Base-by-base conservation (phyloP, 1,140 invertebrate species). In the Neodiprion virginianus region DNA sequence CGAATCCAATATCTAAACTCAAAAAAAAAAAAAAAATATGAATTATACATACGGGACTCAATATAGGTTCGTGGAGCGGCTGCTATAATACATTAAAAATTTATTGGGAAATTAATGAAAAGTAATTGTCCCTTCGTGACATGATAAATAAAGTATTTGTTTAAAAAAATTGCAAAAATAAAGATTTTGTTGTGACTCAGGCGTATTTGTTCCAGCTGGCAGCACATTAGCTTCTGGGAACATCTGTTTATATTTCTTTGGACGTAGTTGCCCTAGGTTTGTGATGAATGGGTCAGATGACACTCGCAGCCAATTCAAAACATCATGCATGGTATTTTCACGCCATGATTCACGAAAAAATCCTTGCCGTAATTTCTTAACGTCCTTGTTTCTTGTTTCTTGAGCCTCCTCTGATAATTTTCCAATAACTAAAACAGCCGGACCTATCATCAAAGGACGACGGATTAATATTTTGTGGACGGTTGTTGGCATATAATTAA, bases 391-490 rank as follows among this genome's bases (percentile, higher is more conserved):
- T 28, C 75, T 68, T 8, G 77, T 77, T 69, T 78, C 73, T 48
- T 74, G 49, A 61, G 78, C 78, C 66, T 79, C 74, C 74, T 78
- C 75, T 40, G 70, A 72, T 61, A 78, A 71, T 67, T 78, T 67
- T 23, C 80, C 53, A 66, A 73, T 77, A 10, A 84, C 80, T 9
- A 86, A 53, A 21, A 79, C n/a, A 48, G 72, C 12, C 21, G 66
- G 11, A 72, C 69, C 17, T 48, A 84, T 80, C 12, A 84, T 77
- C 12, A 71, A 67, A 48, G 75, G 49, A 8, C 84, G 85, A 79
- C 87, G 84, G 66, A 86, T 74, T 28, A 86, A 75, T 65, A 83
- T 73, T 79, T 78, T 82, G 70, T 82, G 81, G 1, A 81, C 70
- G 70, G 69, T 79, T 11, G 79, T 72, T 28, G 81, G 75, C 77